phyloP scores from a whole-genome alignment of 2,888 invertebrate genomes.

The Ecliptopera silaceata region DNA sequence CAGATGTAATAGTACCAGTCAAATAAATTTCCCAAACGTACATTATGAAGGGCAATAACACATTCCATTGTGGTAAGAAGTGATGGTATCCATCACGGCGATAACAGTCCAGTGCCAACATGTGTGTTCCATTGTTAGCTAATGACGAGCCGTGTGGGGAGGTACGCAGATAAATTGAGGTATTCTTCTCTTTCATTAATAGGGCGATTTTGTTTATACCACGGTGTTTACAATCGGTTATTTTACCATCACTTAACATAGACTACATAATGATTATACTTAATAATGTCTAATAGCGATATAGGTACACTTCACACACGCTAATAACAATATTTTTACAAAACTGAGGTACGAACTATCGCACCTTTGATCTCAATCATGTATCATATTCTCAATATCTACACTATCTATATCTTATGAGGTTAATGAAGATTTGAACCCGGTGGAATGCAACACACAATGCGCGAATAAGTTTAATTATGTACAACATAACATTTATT shows the following conservation, averaged over 20 bases:
- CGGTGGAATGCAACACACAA: constrained; percentile 1
- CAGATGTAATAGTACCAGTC: neutral
- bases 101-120: constrained; percentile 6
- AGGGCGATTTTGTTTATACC: neutral
- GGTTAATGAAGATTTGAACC: constrained; percentile 3
- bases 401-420: neutral
- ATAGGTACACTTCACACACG: too few relatives aligned
- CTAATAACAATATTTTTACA: too few relatives aligned
- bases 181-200: constrained; percentile 5
- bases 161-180: constrained; percentile 7
- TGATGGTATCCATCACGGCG: constrained; percentile 9
- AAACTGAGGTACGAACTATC: neutral
- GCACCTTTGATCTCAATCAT: neutral
- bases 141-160: constrained; percentile 13
- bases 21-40: neutral
- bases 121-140: constrained; percentile 15
- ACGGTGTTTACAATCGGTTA: too few relatives aligned
- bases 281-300: too few relatives aligned
- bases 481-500: too few relatives aligned
- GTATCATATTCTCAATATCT: constrained; percentile 1
- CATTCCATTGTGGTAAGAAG: constrained; percentile 17
- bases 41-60: constrained; percentile 10
- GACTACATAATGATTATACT: too few relatives aligned
- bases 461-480: neutral
- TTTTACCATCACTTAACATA: too few relatives aligned